phyloP scores from a whole-genome alignment of 1,140 invertebrate genomes.

The Pseudobourletiella spinata region DNA sequence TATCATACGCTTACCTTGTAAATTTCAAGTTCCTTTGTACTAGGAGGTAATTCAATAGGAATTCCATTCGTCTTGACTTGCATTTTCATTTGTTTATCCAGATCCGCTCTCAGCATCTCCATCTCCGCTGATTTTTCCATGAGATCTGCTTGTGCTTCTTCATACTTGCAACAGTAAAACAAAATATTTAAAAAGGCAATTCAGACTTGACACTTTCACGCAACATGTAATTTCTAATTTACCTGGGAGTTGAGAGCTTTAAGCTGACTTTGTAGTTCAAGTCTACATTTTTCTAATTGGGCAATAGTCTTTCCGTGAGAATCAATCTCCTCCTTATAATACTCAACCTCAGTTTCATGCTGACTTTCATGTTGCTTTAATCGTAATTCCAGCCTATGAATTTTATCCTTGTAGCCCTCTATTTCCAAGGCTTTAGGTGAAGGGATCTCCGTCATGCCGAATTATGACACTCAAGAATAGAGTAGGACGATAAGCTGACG shows the following conservation, averaged over 20 bases:
- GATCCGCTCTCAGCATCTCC: background rate
- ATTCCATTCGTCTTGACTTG: background rate
- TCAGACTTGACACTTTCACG: background rate
- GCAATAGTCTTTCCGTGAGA: background rate
- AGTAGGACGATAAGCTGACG: too few relatives aligned
- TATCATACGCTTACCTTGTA: slow-evolving; percentile 3
- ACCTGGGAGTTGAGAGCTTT: background rate
- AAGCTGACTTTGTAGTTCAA: background rate
- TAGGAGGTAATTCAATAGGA: background rate
- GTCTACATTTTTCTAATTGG: background rate
- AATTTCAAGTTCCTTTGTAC: background rate
- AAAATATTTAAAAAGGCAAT: background rate
- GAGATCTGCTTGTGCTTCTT: background rate
- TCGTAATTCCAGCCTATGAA: background rate
- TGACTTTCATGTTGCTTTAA: background rate
- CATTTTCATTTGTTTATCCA: background rate
- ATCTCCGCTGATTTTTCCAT: background rate
- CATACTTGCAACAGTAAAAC: slow-evolving; percentile 3
- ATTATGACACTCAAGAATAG: too few relatives aligned
- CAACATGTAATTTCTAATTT: too few relatives aligned
- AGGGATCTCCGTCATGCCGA: background rate
- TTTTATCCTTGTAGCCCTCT: background rate
- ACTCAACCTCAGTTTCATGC: background rate
- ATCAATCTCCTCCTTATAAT: slow-evolving; percentile 1
- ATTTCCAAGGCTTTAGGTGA: background rate